These are phyloP conservation scores for Dynastes tityus DNA, from an alignment of 2,888 invertebrate species.

Conservation along the genomic window DNA sequence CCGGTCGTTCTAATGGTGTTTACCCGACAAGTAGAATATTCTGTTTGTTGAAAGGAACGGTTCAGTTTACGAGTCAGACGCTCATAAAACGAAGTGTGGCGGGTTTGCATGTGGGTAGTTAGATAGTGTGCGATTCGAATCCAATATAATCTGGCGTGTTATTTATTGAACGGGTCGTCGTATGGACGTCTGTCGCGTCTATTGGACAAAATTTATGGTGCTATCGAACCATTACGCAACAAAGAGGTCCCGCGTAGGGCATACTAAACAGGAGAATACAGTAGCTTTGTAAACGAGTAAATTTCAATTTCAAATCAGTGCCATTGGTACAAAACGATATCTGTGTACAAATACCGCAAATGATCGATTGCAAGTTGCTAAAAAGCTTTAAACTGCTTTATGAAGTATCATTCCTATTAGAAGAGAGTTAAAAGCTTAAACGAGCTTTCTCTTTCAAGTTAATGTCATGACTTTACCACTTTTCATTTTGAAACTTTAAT, in stretches of 20 bases:
- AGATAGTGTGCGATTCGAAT: slow-evolving; percentile 52
- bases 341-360: not conserved
- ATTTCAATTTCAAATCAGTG: slow-evolving; percentile 24
- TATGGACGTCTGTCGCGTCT: slow-evolving; percentile 50
- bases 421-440: too few relatives aligned
- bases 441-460: too few relatives aligned
- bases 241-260: not conserved
- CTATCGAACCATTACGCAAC: slow-evolving; percentile 46
- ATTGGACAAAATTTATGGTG: slow-evolving; percentile 53
- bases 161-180: slow-evolving; percentile 54
- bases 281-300: not conserved
- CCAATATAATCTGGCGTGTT: slow-evolving; percentile 53
- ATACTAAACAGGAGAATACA: slow-evolving; percentile 11
- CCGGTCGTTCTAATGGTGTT: slow-evolving; percentile 53
- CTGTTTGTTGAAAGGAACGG: slow-evolving; percentile 40
- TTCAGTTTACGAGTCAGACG: slow-evolving; percentile 50
- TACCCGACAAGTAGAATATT: slow-evolving; percentile 53
- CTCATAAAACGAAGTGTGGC: slow-evolving; percentile 50
- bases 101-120: slow-evolving; percentile 48
- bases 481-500: too few relatives aligned
- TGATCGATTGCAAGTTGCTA: not conserved
- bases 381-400: not conserved
- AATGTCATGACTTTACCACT: too few relatives aligned
- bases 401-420: too few relatives aligned
- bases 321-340: slow-evolving; percentile 18